phyloP scores from a whole-genome alignment of 2,888 invertebrate genomes.

The Rotaria macrura region DNA sequence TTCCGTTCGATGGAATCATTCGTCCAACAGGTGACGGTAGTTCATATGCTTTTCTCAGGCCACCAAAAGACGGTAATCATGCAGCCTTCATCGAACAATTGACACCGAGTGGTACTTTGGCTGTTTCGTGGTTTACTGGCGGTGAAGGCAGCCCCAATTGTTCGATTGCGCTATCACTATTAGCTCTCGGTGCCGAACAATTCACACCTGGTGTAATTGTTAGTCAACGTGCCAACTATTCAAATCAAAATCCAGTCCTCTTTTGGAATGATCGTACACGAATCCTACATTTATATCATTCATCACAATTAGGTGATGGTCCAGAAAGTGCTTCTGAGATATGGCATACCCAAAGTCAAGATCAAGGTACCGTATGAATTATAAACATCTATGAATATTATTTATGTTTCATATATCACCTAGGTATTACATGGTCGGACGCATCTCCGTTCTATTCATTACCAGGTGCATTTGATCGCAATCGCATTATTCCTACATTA shows the following conservation, averaged over 20 bases:
- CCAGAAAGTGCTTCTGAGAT: no score
- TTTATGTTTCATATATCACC: no score
- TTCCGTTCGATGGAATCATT: conserved; percentile 35
- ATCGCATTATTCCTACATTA: conserved; percentile 35
- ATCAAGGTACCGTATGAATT: neutral
- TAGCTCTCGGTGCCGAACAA: conserved; percentile 27
- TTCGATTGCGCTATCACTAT: conserved; percentile 34
- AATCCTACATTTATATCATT: conserved; percentile 34
- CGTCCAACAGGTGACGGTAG: conserved; percentile 34
- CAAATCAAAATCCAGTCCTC: conserved; percentile 35
- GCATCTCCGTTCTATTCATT: conserved; percentile 21
- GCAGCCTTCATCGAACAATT: no score
- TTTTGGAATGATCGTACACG: conserved; percentile 34
- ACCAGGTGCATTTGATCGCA: conserved; percentile 35
- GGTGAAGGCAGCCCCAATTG: neutral
- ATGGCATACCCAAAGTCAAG: no score
- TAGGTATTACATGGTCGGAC: no score
- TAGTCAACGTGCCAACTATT: conserved; percentile 23
- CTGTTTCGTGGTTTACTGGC: conserved; percentile 35
- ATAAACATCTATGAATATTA: no score
- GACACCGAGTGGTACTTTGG: no score
- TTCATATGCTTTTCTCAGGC: conserved; percentile 35
- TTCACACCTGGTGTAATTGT: conserved; percentile 34
- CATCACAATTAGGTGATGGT: conserved; percentile 26
- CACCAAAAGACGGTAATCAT: conserved; percentile 35